Percentiles rank a stretch among this genome's conserved stretches.
Conservation (phyloP, 2,888 invertebrate genomes). For the Pyrrhosoma nymphula region DNA sequence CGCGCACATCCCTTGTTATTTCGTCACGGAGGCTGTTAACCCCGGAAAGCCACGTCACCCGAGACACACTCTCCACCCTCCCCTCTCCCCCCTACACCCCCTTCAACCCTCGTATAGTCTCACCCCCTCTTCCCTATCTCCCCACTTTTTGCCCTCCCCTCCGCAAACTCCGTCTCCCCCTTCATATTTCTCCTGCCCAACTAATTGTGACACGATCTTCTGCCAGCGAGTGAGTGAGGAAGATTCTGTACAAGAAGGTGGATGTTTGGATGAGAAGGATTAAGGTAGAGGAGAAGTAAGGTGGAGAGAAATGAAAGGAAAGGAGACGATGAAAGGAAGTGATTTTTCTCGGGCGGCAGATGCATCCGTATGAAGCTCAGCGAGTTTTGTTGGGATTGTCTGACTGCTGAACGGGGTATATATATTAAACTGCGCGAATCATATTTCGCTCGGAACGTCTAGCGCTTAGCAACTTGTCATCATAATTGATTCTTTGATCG, state of each 20-base stretch:
- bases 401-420: background rate
- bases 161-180: background rate
- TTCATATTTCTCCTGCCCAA: background rate
- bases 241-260: background rate
- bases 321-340: background rate
- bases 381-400: background rate
- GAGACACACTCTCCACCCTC: background rate
- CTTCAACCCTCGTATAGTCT: background rate
- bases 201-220: background rate
- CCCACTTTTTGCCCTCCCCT: background rate
- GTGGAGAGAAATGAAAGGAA: background rate
- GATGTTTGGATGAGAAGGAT: background rate
- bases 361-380: background rate
- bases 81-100: background rate
- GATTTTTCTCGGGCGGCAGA: background rate
- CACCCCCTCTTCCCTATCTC: background rate
- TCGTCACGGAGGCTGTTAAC: slow-evolving; percentile 51
- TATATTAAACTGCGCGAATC: no score
- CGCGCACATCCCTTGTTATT: slow-evolving; percentile 46
- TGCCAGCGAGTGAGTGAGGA: background rate
- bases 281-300: background rate
- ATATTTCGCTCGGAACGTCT: no score
- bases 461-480: no score
- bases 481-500: no score
- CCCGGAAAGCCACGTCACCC: slow-evolving; percentile 53